Evolutionary conservation across 2,888 invertebrate species (phyloP), one percentile per base, ranked within the genome.

Genomic region (Drosophila quinaria): DNA sequence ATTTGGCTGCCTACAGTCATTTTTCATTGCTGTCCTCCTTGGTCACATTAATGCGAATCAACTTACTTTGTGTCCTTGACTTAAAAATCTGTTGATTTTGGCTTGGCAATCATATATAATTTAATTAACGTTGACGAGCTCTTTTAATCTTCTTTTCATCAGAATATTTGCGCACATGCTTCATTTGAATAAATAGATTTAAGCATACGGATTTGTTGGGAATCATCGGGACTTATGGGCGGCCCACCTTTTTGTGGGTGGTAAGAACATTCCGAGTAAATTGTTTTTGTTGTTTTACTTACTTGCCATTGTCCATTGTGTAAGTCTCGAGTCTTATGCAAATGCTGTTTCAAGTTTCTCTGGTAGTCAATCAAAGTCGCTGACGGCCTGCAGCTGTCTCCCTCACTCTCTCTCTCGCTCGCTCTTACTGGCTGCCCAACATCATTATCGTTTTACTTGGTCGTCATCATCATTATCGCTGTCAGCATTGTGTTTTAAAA

Each of bases 401-500:
- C 13, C 37, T 31, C 19, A 10, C 58, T 15, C 31, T 13, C 8
- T 29, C 33, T 42, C 15, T 54, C 25, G 9, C 41, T n/a, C 25
- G 35, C 39, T 31, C 22, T 50, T 41, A 3, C 10, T 25, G 11
- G 13, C 11, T 66, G 58, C 11, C 59, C 37, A 42, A 19, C 62
- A 49, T 50, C 58, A 62, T 60, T 59, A 61, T 80, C 73, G 56
- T 50, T 62, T 29, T 41, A 46, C 50, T 6, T 61, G 19, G 46
- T 66, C 51, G n/a, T 56, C 60, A 42, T 70, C 35, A 63, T 66
- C 33, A 64, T 72, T 41, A 56, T 71, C 51, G 49, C 65, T 60
- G 70, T 65, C 59, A 69, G 79, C 69, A 71, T 72, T 66, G 80
- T 80, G 67, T 70, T 66, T 84, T 80, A 78, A 87, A 87, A 80